Evolutionary conservation across 2,888 invertebrate genomes (phyloP).

Genomic region (Danaus chrysippus): DNA sequence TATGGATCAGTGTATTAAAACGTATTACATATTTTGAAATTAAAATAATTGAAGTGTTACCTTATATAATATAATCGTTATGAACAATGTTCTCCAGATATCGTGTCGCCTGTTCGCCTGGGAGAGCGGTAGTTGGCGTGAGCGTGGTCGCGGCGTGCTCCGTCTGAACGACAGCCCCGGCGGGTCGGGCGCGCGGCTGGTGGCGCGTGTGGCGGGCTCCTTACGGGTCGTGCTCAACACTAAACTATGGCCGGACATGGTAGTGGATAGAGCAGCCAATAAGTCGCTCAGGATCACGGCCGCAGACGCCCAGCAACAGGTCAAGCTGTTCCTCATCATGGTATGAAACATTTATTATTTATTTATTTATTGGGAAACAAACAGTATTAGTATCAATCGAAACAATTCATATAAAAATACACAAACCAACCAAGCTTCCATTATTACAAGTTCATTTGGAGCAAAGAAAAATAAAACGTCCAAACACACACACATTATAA

Average conservation of each 20-base stretch:
- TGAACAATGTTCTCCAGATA: conserved; percentile 66
- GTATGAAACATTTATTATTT: conserved; percentile 59
- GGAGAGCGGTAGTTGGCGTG: conserved; percentile 92
- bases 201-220: conserved; percentile 93
- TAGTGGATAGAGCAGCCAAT: conserved; percentile 90
- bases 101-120: conserved; percentile 94
- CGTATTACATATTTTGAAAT: too few relatives aligned
- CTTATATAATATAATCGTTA: neutral
- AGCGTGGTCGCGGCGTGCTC: conserved; percentile 92
- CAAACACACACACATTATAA: too few relatives aligned
- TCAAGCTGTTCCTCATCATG: conserved; percentile 93
- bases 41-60: neutral
- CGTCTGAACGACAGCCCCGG: conserved; percentile 86
- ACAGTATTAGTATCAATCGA: too few relatives aligned
- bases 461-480: too few relatives aligned
- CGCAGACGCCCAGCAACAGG: conserved; percentile 87
- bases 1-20: too few relatives aligned
- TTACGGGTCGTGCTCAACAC: conserved; percentile 94
- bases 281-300: conserved; percentile 94
- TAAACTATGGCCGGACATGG: conserved; percentile 96
- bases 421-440: too few relatives aligned
- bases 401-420: too few relatives aligned
- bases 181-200: conserved; percentile 84
- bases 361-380: too few relatives aligned
- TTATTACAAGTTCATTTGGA: too few relatives aligned